A percentile compares a stretch with the other conserved stretches of the same genome.
Conservation (phyloP, 1,140 invertebrate genomes). For the Luehdorfia chinensis region DNA sequence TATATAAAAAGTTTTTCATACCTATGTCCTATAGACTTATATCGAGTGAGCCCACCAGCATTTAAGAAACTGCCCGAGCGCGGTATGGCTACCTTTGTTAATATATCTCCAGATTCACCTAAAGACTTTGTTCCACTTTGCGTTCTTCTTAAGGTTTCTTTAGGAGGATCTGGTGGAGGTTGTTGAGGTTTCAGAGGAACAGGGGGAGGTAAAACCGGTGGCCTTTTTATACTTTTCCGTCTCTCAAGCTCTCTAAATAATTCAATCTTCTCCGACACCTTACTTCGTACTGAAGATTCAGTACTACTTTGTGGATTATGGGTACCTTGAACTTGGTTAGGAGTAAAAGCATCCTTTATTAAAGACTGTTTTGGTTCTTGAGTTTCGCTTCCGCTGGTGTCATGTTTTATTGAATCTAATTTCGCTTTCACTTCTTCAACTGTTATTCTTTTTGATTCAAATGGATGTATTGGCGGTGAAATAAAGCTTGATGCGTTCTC, state of each 20-base stretch:
- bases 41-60: conserved; percentile 82
- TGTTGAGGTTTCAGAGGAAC: conserved; percentile 64
- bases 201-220: conserved; percentile 67
- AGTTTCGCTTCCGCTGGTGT: conserved; percentile 53
- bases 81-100: conserved; percentile 90
- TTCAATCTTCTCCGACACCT: conserved; percentile 75
- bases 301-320: conserved; percentile 47
- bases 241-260: conserved; percentile 75
- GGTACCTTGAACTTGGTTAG: conserved; percentile 33
- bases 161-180: conserved; percentile 36
- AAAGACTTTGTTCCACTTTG: conserved; percentile 71
- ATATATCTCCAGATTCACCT: conserved; percentile 82
- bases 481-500: conserved; percentile 42
- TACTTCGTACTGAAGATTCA: conserved; percentile 69
- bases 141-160: conserved; percentile 68
- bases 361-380: conserved; percentile 64
- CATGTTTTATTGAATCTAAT: conserved; percentile 73
- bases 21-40: conserved; percentile 82
- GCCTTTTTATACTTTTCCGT: conserved; percentile 72
- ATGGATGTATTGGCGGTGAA: conserved; percentile 44
- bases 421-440: conserved; percentile 76
- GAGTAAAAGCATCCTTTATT: conserved; percentile 45
- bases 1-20: too few relatives aligned
- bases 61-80: conserved; percentile 89
- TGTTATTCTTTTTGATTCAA: conserved; percentile 70